A percentile compares a stretch with the other conserved stretches of the same genome.
phyloP scores from a whole-genome alignment of 2,888 invertebrate genomes.

The Pterobdella sp. region DNA sequence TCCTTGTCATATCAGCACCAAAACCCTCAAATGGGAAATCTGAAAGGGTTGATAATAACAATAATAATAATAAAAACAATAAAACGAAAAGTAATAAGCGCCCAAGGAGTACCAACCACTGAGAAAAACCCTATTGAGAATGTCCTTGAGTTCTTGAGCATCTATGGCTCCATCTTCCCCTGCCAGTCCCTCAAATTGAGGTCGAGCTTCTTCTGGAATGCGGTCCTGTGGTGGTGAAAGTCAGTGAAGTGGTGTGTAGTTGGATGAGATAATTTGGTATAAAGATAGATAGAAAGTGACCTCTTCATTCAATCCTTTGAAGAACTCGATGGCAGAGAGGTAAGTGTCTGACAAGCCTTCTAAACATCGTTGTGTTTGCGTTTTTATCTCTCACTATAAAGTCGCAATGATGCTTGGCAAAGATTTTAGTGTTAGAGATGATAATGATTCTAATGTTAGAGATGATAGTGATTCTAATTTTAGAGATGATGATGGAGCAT shows the following conservation, averaged over 20 bases:
- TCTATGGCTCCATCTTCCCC: slow-evolving; percentile 37
- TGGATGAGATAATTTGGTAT: not conserved
- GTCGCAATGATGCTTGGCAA: no score
- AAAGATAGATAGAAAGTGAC: not conserved
- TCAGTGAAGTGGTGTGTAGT: not conserved
- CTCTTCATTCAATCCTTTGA: slow-evolving; percentile 20
- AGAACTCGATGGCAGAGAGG: slow-evolving; percentile 17
- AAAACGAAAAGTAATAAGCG: no score
- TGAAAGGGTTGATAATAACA: slow-evolving; percentile 26
- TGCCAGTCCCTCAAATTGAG: slow-evolving; percentile 32
- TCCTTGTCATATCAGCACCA: slow-evolving; percentile 78
- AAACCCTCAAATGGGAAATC: slow-evolving; percentile 62
- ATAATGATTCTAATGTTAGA: no score
- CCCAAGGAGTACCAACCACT: no score
- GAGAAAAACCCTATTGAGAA: slow-evolving; percentile 34
- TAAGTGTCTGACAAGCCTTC: not conserved
- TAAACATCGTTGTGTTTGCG: not conserved
- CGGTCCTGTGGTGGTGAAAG: not conserved
- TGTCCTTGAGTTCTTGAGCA: slow-evolving; percentile 36
- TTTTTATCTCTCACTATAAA: not conserved
- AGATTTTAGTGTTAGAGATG: no score
- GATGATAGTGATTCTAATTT: no score
- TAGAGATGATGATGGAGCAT: no score
- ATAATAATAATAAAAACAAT: not conserved
- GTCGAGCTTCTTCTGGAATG: slow-evolving; percentile 28